Evolutionary conservation across 2,888 invertebrate species (phyloP).

Genomic region (Falcaria lacertinaria): DNA sequence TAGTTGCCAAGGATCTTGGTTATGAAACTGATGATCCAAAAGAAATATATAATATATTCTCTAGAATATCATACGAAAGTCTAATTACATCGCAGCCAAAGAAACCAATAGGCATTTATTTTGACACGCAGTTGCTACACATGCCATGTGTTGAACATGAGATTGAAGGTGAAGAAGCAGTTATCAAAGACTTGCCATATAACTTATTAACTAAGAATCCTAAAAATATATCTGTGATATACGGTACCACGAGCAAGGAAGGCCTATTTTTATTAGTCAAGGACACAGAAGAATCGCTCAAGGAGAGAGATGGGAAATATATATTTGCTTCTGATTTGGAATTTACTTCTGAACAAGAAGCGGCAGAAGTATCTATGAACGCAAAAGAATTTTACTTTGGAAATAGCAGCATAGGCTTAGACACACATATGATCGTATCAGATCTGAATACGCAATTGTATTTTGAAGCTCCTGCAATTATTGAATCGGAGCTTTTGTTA

Average conservation of each 20-base stretch:
- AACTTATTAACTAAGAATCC: constrained; percentile 47
- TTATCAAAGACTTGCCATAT: constrained; percentile 55
- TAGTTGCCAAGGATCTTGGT: constrained; percentile 54
- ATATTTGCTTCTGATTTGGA: constrained; percentile 61
- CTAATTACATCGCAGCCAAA: constrained; percentile 38
- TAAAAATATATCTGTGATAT: constrained; percentile 43
- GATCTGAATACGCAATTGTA: constrained; percentile 61
- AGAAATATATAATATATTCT: constrained; percentile 56
- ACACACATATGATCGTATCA: constrained; percentile 45
- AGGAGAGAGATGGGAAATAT: constrained; percentile 44
- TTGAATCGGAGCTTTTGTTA: constrained; percentile 45
- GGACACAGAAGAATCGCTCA: constrained; percentile 32
- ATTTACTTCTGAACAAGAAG: constrained; percentile 49
- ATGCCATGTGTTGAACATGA: constrained; percentile 60
- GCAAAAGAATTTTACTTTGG: constrained; percentile 65
- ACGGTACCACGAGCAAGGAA: constrained; percentile 58
- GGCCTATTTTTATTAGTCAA: constrained; percentile 39
- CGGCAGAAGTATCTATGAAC: constrained; percentile 32
- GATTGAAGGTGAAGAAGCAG: constrained; percentile 48
- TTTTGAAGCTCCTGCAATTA: constrained; percentile 56
- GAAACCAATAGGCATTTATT: constrained; percentile 51
- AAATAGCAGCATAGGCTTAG: constrained; percentile 59
- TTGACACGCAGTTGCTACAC: constrained; percentile 57
- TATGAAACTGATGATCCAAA: constrained; percentile 48
- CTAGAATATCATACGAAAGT: constrained; percentile 38